These are phyloP conservation scores for Takifugu flavidus DNA, from an alignment of 2,113 vertebrate species.

Conservation along the genomic window DNA sequence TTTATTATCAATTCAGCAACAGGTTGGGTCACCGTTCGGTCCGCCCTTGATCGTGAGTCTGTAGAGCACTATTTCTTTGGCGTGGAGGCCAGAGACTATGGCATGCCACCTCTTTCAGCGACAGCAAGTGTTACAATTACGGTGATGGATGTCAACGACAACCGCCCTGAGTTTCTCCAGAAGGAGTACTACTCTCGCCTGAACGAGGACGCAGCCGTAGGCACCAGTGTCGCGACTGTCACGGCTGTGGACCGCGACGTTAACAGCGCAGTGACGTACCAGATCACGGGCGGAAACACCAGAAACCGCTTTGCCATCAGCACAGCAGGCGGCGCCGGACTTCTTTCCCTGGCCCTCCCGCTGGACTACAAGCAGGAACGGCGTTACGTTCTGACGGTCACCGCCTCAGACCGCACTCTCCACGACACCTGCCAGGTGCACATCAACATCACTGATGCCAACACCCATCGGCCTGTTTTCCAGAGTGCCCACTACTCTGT, in stretches of 20 bases:
- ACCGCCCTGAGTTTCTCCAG: conserved; percentile 92
- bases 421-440: conserved; percentile 94
- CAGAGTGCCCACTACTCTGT: conserved; percentile 96
- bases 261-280: conserved; percentile 95
- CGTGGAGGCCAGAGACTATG: conserved; percentile 93
- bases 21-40: conserved; percentile 93
- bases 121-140: conserved; percentile 95
- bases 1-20: conserved; percentile 95
- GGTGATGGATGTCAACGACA: conserved; percentile 97
- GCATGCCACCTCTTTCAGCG: conserved; percentile 86
- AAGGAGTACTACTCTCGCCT: conserved; percentile 91
- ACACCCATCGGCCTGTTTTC: conserved; percentile 94
- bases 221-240: conserved; percentile 90
- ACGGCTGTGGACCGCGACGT: conserved; percentile 93
- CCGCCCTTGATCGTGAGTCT: conserved; percentile 90
- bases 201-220: conserved; percentile 91
- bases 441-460: conserved; percentile 96
- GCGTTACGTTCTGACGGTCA: conserved; percentile 90
- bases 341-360: conserved; percentile 89
- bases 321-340: conserved; percentile 86
- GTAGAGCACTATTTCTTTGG: conserved; percentile 95
- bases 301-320: conserved; percentile 96
- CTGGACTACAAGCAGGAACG: conserved; percentile 98
- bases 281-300: conserved; percentile 95
- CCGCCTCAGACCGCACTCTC: conserved; percentile 92